A percentile compares a stretch with the other conserved stretches of the same genome.
Evolutionary conservation across 2,888 invertebrate genomes (phyloP).

Genomic region (Lochmaea capreae): DNA sequence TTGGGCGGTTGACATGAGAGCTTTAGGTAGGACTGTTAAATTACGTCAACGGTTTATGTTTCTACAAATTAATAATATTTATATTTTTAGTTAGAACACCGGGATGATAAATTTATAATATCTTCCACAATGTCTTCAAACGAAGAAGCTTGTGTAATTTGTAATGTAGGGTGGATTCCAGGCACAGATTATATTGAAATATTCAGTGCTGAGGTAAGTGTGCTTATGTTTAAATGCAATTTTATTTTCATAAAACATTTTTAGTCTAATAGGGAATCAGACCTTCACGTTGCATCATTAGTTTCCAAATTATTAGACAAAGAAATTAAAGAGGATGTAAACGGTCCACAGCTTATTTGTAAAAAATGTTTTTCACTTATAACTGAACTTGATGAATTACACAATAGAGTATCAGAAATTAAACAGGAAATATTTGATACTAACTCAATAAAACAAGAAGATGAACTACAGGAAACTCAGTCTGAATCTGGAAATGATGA

Average conservation of each 20-base stretch:
- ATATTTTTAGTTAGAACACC: slow-evolving; percentile 23
- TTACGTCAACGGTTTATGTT: slow-evolving; percentile 13
- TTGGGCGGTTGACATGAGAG: slow-evolving; percentile 13
- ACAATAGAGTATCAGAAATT: slow-evolving; percentile 67
- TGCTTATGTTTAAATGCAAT: background rate
- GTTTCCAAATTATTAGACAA: slow-evolving; percentile 66
- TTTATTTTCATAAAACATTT: slow-evolving; percentile 17
- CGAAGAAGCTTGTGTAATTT: slow-evolving; percentile 71
- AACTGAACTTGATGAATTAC: slow-evolving; percentile 73
- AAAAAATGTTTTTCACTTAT: slow-evolving; percentile 76
- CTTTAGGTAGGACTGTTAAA: slow-evolving; percentile 25
- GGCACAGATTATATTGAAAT: slow-evolving; percentile 69
- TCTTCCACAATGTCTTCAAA: slow-evolving; percentile 57
- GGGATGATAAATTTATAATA: slow-evolving; percentile 16
- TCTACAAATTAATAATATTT: slow-evolving; percentile 6
- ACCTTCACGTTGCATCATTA: slow-evolving; percentile 37
- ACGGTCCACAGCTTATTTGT: slow-evolving; percentile 72
- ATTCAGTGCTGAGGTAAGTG: slow-evolving; percentile 65
- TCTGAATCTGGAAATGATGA: slow-evolving; percentile 57
- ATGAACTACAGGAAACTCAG: slow-evolving; percentile 49
- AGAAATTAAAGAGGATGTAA: slow-evolving; percentile 67
- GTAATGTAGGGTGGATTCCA: slow-evolving; percentile 69
- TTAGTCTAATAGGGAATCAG: slow-evolving; percentile 19
- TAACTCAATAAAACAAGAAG: slow-evolving; percentile 57
- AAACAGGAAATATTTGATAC: slow-evolving; percentile 68